Base-by-base conservation (phyloP, 92 coral and sea anemone species). In the Palythoa caribaeorum region DNA sequence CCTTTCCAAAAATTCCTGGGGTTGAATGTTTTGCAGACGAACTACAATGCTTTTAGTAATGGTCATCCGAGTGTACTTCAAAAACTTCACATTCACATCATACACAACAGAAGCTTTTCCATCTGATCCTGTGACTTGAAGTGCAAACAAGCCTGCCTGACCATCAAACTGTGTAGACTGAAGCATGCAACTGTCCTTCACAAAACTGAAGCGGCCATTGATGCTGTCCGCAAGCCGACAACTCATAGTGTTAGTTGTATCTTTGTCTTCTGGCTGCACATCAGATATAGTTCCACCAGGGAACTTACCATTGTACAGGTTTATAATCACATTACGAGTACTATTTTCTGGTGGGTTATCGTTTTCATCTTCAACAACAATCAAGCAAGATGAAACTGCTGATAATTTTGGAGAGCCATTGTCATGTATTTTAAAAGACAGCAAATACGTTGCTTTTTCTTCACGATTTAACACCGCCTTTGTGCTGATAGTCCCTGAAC, bases 231-330 rank as follows among this genome's bases (percentile, higher is more conserved):
- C 50, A n/a, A 94, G 85, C 78, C 77, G 70, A 57, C 99, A 97
- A 2, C 93, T 91, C 92, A 96, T 91, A 59, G 21, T 51, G 87
- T 97, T 94, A 69, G 87, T 88, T 5, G 84, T 91, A 87, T 97
- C 99, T 79, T 91, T 91, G 91, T 97, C 99, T 14, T 90, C 92
- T 21, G 99, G 99, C 79, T 90, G 86, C 13, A 97, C 95, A 77
- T 97, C 90, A 7, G 95, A 93, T 69, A 97, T 87, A 28, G 73
- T 37, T 66, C 98, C 98, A 8, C 96, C 95, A 51, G 86, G 74
- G 78, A 94, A 97, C 54, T 93, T 90, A 48, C 93, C 91, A 75
- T 89, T 77, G 88, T 89, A 91, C 66, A 91, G 79, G 89, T 94
- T 94, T 62, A 97, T 92, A 75, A 91, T 91, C 70, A 97, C 97